A percentile compares a stretch with the other conserved stretches of the same genome.
Conservation (phyloP, 2,113 vertebrate species). For the Callocephalon fimbriatum region DNA sequence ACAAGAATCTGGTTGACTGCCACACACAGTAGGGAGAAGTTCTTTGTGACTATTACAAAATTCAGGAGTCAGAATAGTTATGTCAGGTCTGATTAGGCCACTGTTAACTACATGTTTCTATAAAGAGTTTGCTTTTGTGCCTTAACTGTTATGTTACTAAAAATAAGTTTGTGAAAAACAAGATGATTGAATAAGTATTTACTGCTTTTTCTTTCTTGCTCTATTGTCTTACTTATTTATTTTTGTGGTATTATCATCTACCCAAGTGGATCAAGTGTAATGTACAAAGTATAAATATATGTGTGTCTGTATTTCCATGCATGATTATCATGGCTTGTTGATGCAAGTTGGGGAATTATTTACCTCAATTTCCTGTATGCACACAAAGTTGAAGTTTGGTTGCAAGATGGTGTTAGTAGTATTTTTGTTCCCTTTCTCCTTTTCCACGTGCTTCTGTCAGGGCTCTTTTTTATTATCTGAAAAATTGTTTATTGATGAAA, state of each 20-base stretch:
- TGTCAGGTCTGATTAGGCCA: neutral
- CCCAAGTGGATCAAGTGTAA: neutral
- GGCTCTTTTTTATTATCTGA: slow-evolving; percentile 38
- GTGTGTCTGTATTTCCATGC: neutral
- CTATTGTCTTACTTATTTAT: neutral
- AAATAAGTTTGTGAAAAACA: neutral
- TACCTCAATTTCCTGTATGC: neutral
- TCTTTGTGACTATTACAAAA: neutral
- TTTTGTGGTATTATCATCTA: neutral
- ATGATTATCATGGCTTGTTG: neutral
- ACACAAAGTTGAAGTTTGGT: neutral
- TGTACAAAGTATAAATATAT: neutral
- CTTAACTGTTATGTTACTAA: neutral
- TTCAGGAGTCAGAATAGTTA: neutral
- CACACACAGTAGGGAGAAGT: neutral
- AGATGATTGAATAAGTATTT: neutral
- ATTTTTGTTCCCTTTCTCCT: neutral
- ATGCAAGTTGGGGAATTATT: neutral
- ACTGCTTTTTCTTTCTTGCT: neutral
- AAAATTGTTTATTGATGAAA: slow-evolving; percentile 57
- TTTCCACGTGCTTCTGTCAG: neutral
- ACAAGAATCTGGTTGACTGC: neutral
- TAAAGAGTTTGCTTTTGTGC: neutral
- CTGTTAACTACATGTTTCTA: neutral
- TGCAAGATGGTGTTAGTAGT: neutral